Conservation (phyloP, 2,113 vertebrate species). For the Cavia aperea region DNA sequence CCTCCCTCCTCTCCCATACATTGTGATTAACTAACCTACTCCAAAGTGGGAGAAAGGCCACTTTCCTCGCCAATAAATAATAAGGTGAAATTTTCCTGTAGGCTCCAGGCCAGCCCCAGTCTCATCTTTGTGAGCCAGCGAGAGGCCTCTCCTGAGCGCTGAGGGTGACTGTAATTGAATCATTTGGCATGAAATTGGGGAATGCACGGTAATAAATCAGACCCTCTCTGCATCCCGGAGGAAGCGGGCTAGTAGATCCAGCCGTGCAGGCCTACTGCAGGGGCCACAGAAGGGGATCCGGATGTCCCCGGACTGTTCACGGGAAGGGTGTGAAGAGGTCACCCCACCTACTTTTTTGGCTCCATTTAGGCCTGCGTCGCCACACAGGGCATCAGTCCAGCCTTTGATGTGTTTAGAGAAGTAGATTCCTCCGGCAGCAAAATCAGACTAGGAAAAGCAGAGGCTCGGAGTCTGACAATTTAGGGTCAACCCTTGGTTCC, state of each 20-base stretch:
- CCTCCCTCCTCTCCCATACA: conserved; percentile 27
- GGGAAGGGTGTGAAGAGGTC: not conserved
- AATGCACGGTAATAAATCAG: conserved; percentile 58
- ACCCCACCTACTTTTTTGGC: not conserved
- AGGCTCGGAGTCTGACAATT: not conserved
- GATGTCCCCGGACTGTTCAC: not conserved
- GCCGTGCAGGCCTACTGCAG: not conserved
- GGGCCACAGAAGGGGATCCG: not conserved
- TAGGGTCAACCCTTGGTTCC: not conserved
- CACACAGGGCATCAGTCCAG: not conserved
- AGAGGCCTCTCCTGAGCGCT: conserved; percentile 52
- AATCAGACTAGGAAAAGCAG: not conserved
- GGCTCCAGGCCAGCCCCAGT: conserved; percentile 10
- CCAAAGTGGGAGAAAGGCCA: conserved; percentile 41
- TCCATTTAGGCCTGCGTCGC: not conserved
- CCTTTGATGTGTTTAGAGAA: not conserved
- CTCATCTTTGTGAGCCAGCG: conserved; percentile 53
- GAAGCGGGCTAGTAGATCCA: not conserved
- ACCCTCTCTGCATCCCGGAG: conserved; percentile 33
- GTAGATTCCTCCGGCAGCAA: not conserved
- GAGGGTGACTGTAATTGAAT: conserved; percentile 61
- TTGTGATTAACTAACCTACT: conserved; percentile 57
- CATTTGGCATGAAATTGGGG: conserved; percentile 67
- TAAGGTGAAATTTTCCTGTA: conserved; percentile 49
- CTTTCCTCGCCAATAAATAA: conserved; percentile 56